These are phyloP conservation scores for Arizona elegans DNA, from an alignment of 2,113 vertebrate genomes.

Conservation along the genomic window DNA sequence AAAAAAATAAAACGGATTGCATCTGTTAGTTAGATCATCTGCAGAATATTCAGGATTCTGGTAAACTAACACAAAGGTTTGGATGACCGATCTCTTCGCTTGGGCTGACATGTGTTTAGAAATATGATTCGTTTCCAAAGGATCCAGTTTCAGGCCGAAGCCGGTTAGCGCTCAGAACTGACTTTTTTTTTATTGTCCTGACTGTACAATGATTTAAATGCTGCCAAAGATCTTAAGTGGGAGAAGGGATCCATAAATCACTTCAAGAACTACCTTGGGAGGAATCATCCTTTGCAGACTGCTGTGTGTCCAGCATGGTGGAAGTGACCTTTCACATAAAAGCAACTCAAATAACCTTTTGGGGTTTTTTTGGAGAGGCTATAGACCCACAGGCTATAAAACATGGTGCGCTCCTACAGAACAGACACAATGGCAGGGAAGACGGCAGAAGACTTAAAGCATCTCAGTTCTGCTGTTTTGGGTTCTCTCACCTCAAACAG, in stretches of 20 bases:
- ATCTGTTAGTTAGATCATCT: not conserved
- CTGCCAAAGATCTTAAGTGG: constrained; percentile 71
- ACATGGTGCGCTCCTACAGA: not conserved
- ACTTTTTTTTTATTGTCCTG: constrained; percentile 41
- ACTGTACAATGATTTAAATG: constrained; percentile 58
- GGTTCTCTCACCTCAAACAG: not conserved
- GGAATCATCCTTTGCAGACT: constrained; percentile 74
- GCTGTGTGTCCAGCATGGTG: constrained; percentile 44
- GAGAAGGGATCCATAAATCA: constrained; percentile 74
- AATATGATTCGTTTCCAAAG: constrained; percentile 21
- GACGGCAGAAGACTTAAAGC: not conserved
- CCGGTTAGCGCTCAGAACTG: constrained; percentile 42
- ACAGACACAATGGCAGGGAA: not conserved
- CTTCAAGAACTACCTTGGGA: constrained; percentile 75
- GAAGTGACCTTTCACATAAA: constrained; percentile 55
- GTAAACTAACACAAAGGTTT: not conserved
- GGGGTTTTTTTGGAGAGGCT: not conserved
- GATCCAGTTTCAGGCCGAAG: constrained; percentile 21
- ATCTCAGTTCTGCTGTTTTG: not conserved
- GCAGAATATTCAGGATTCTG: not conserved
- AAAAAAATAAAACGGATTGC: not conserved
- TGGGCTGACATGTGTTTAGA: not conserved
- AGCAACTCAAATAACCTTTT: constrained; percentile 39
- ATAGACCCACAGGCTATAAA: not conserved
- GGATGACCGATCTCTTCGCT: not conserved